Percentiles rank a stretch among this genome's conserved stretches.
Evolutionary conservation across 2,113 vertebrate genomes (phyloP).

Genomic region (Mormyrus iriodes): DNA sequence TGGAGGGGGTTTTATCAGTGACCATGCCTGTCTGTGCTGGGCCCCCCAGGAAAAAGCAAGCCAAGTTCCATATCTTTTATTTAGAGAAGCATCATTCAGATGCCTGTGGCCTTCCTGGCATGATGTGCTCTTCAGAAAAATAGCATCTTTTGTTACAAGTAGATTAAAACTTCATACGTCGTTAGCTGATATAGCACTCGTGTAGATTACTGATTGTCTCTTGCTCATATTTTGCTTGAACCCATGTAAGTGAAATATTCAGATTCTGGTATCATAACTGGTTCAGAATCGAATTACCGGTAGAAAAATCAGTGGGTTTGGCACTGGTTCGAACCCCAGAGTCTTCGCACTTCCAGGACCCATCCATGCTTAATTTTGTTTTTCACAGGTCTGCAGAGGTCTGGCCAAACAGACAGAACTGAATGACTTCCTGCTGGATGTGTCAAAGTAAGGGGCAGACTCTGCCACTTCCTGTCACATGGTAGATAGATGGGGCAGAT

Average conservation of each 20-base stretch:
- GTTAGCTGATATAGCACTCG: neutral
- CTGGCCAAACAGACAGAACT: slow-evolving; percentile 97
- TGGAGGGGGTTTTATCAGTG: neutral
- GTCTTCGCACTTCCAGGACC: neutral
- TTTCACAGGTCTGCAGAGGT: slow-evolving; percentile 81
- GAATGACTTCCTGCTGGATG: slow-evolving; percentile 97
- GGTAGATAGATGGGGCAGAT: neutral
- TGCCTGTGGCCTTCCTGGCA: neutral
- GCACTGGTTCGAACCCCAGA: neutral
- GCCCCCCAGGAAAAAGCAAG: neutral
- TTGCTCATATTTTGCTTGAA: neutral
- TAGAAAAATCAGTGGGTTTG: neutral
- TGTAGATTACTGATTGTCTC: neutral
- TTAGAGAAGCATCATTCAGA: neutral
- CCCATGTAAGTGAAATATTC: neutral
- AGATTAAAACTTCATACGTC: neutral
- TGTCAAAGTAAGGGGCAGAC: slow-evolving; percentile 84
- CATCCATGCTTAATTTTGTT: slow-evolving; percentile 27
- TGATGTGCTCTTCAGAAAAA: slow-evolving; percentile 1
- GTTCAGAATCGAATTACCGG: neutral
- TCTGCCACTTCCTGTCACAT: slow-evolving; percentile 11
- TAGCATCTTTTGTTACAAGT: neutral
- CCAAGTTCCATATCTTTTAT: neutral
- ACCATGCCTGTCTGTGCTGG: neutral
- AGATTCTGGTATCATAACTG: neutral